A percentile compares a stretch with the other conserved stretches of the same genome.
Evolutionary conservation across 1,140 invertebrate species (phyloP).

Genomic region (Chionoecetes opilio): DNA sequence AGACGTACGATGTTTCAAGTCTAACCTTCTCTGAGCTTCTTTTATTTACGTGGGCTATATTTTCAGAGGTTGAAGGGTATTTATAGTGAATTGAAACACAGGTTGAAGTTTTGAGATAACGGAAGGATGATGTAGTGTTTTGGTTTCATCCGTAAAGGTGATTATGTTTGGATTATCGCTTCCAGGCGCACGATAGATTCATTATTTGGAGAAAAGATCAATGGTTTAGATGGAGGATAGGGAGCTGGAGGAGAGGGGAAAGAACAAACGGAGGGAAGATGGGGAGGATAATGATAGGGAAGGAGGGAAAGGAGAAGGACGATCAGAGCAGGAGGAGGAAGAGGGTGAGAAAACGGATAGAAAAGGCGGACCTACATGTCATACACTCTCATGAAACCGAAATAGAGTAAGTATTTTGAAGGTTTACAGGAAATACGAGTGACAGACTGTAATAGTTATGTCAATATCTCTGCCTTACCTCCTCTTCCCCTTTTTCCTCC

Average conservation of each 20-base stretch:
- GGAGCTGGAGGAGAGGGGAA: background rate
- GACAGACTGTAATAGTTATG: background rate
- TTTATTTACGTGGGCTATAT: background rate
- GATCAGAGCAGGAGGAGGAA: no score
- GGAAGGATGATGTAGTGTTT: background rate
- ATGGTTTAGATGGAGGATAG: background rate
- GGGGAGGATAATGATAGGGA: background rate
- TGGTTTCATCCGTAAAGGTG: background rate
- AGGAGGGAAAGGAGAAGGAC: background rate
- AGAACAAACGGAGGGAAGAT: background rate
- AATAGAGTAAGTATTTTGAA: slow-evolving; percentile 5
- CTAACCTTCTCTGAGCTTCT: background rate
- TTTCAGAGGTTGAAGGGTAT: background rate
- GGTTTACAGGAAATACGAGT: background rate
- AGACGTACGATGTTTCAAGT: background rate
- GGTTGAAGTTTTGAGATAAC: background rate
- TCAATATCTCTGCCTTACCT: slow-evolving; percentile 1
- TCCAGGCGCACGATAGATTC: background rate
- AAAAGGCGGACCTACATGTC: background rate
- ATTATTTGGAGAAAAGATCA: background rate
- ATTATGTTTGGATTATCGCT: background rate
- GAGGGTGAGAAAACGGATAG: background rate
- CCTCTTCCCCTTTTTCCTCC: background rate
- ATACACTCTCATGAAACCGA: background rate
- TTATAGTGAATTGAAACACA: background rate